Evolutionary conservation across 2,113 vertebrate species (phyloP).

Genomic region (Lutjanus erythropterus): DNA sequence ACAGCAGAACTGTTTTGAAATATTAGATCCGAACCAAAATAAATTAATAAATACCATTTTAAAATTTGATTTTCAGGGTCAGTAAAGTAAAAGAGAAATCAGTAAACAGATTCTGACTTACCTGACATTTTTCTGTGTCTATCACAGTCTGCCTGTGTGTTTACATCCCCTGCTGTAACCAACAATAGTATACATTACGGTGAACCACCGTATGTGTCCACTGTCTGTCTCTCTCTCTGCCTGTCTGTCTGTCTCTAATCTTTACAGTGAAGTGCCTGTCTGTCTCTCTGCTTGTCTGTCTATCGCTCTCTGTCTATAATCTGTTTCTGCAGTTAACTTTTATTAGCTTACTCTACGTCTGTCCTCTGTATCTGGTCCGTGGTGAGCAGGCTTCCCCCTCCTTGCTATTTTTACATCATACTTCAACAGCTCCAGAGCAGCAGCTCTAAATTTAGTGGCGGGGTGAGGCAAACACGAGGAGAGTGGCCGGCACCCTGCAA

Average conservation of each 20-base stretch:
- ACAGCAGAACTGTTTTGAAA: neutral
- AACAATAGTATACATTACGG: neutral
- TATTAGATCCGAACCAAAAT: neutral
- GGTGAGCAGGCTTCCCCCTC: conserved; percentile 46
- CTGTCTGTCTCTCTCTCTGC: neutral
- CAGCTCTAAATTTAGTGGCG: conserved; percentile 69
- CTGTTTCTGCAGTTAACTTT: conserved; percentile 18
- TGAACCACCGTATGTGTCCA: neutral
- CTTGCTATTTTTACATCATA: conserved; percentile 69
- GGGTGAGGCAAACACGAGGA: conserved; percentile 34
- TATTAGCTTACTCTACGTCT: conserved; percentile 3
- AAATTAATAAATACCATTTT: neutral
- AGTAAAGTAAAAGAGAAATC: neutral
- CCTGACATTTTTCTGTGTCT: conserved; percentile 44
- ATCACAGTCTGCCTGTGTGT: conserved; percentile 11
- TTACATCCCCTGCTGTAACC: conserved; percentile 20
- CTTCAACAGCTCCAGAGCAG: conserved; percentile 50
- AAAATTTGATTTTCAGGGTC: neutral
- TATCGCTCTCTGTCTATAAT: neutral
- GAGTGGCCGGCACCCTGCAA: conserved; percentile 7
- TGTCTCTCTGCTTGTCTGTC: neutral
- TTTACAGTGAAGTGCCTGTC: too few species aligned
- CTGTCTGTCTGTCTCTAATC: neutral
- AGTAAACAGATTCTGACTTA: conserved; percentile 17
- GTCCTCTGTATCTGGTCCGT: conserved; percentile 18